Evolutionary conservation across 2,113 vertebrate species (phyloP).

Genomic region (Mohoua ochrocephala): DNA sequence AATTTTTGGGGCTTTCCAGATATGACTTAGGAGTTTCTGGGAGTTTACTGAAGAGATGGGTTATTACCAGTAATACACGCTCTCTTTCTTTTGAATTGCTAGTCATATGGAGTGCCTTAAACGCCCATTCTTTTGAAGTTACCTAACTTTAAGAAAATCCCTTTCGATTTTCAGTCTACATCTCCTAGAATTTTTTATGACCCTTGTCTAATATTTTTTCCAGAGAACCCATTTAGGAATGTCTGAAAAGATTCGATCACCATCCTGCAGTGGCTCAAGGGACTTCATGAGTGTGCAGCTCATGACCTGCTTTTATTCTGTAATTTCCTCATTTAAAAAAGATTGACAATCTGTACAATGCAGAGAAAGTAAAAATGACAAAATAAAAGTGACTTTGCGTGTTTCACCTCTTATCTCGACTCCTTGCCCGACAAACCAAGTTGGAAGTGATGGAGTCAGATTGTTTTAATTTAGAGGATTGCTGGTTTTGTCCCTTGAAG

Average conservation of each 20-base stretch:
- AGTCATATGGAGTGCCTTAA: rapidly evolving
- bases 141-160: neutral
- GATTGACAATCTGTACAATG: neutral
- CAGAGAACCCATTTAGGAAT: neutral
- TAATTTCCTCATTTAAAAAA: neutral
- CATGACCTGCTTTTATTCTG: neutral
- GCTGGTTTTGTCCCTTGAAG: neutral
- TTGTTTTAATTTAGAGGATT: neutral
- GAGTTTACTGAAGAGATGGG: neutral
- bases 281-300: neutral
- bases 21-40: neutral
- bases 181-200: neutral
- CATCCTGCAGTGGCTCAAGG: neutral
- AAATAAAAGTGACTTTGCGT: neutral
- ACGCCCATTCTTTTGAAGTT: neutral
- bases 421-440: neutral
- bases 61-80: neutral
- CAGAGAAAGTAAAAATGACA: neutral
- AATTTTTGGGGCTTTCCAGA: conserved; percentile 23
- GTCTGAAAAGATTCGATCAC: neutral
- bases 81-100: neutral
- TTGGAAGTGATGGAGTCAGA: neutral
- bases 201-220: neutral
- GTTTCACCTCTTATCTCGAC: neutral
- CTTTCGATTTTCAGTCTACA: neutral